phyloP scores from a whole-genome alignment of 2,797 vertebrate species.

The Rhinichthys osculus region DNA sequence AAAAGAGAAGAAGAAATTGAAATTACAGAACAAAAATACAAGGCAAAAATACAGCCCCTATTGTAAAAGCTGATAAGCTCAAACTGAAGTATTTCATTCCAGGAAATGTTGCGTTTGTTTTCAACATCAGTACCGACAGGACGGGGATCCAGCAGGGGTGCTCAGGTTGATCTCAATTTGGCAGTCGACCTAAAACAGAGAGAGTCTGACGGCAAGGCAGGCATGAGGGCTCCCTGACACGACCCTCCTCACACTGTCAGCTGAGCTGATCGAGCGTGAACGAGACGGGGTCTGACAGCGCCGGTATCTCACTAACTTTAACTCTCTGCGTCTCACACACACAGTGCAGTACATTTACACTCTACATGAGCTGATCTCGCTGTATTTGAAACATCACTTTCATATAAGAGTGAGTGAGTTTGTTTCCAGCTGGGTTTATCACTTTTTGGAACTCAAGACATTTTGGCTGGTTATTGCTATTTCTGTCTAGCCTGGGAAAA shows the following conservation, averaged over 20 bases:
- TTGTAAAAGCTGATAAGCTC: neutral
- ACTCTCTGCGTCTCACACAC: conserved; percentile 16
- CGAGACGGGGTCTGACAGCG: conserved; percentile 26
- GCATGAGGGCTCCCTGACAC: conserved; percentile 21
- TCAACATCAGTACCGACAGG: conserved; percentile 2
- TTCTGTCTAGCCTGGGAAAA: neutral
- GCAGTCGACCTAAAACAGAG: conserved; percentile 31
- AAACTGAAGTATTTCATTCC: conserved; percentile 25
- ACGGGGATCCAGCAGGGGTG: neutral
- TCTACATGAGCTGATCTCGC: neutral
- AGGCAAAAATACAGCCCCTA: neutral
- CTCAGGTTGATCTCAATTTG: conserved; percentile 38
- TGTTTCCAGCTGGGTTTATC: neutral
- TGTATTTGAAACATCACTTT: neutral
- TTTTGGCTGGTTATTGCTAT: neutral
- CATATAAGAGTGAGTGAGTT: neutral
- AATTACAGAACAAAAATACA: neutral
- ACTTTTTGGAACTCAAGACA: neutral
- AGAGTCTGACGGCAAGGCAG: conserved; percentile 8
- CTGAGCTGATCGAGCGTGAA: conserved; percentile 42
- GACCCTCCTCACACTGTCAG: conserved; percentile 40
- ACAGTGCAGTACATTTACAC: neutral
- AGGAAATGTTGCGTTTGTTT: conserved; percentile 6
- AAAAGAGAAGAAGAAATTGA: neutral
- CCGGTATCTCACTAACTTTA: conserved; percentile 22